These are phyloP conservation scores for Harpagoxenus sublaevis DNA, from an alignment of 2,888 invertebrate genomes.

Conservation along the genomic window DNA sequence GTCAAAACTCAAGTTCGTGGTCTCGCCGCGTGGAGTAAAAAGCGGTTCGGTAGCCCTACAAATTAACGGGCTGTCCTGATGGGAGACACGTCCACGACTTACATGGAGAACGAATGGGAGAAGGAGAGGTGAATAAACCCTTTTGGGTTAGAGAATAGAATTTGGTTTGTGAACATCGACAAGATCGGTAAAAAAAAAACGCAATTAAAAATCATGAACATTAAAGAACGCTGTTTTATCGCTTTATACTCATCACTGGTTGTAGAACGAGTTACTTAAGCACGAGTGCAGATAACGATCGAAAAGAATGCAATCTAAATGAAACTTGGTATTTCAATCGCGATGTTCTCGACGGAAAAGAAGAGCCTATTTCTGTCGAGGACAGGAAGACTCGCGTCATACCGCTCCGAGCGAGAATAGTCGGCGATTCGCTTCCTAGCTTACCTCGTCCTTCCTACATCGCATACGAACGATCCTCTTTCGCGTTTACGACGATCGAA, in stretches of 20 bases:
- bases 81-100: slow-evolving; percentile 28
- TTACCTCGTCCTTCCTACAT: slow-evolving; percentile 42
- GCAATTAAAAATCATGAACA: neutral
- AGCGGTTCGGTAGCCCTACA: slow-evolving; percentile 79
- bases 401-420: slow-evolving; percentile 22
- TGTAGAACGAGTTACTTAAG: neutral
- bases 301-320: slow-evolving; percentile 15
- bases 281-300: neutral
- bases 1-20: slow-evolving; percentile 85
- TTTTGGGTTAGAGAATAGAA: neutral
- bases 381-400: slow-evolving; percentile 41
- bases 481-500: slow-evolving; percentile 35
- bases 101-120: neutral
- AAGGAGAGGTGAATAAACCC: slow-evolving; percentile 12
- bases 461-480: slow-evolving; percentile 45
- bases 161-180: neutral
- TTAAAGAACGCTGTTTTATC: neutral
- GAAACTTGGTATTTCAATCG: slow-evolving; percentile 20
- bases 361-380: slow-evolving; percentile 22
- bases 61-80: slow-evolving; percentile 79
- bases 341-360: slow-evolving; percentile 10
- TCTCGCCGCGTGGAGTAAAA: slow-evolving; percentile 76
- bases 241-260: neutral
- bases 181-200: neutral
- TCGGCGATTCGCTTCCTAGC: slow-evolving; percentile 38